Evolutionary conservation across 30 jellyfish, hydroid and myxozoan species (phyloP), one percentile per base, ranked within the genome.

Genomic region (Sanderia malayensis): DNA sequence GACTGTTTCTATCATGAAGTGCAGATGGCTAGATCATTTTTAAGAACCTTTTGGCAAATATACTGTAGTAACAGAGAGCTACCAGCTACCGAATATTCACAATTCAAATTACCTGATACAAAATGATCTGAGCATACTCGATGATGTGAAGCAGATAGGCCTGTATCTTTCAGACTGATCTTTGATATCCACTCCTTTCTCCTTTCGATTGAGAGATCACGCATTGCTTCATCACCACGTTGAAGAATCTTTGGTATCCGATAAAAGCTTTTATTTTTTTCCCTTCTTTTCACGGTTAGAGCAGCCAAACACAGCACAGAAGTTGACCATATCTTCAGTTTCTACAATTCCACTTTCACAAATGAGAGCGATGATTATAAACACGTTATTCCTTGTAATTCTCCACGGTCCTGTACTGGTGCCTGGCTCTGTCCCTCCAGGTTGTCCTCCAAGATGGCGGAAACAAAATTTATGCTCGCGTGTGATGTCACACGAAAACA

Each of bases 171-270:
- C 18, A 11, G 8, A 22, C 77, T 65, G 4, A 65, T 25, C 4
- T 4, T 69, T 1, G 77, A 65, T 2, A 65, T 7, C 60, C 66
- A 65, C 10, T 34, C 15, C 25, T 27, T 65, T 25, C 77, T 4
- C 28, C 77, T 65, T 21, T 65, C 77, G 21, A 69, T 34, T 30
- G 77, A 2, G 15, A 65, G 60, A 2, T 65, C 60, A 70, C 31
- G 28, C 15, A 28, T 33, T 7, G 21, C 2, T 22, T 27, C 66
- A 25, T 69, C 77, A 25, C 31, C 69, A 22, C 31, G 11, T 32
- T 30, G 27, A 2, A 65, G 24, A 7, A 65, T 34, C 4, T 23
- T 23, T 4, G 77, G 69, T 7, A 34, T 23, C 8, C 77, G 61
- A 22, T 4, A 65, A 22, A 30, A 65, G 18, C 64, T 9, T 49